Percentiles rank a stretch among this genome's conserved stretches.
phyloP scores from a whole-genome alignment of 2,797 vertebrate species.

The Mionectes olivaceus region DNA sequence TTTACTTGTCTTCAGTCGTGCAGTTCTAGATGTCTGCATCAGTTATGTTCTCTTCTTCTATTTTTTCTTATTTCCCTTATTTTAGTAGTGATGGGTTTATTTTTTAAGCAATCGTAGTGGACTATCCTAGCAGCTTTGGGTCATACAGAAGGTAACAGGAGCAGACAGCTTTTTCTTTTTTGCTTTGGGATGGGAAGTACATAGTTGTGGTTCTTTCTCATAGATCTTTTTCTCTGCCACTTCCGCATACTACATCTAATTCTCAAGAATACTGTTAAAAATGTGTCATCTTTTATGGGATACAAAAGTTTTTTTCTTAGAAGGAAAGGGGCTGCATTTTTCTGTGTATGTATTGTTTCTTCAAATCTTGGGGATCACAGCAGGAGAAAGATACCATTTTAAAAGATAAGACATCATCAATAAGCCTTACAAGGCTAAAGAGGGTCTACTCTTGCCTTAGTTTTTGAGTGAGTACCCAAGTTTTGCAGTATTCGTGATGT shows the following conservation, averaged over 20 bases:
- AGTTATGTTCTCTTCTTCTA: not conserved
- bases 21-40: not conserved
- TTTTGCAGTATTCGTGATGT: not conserved
- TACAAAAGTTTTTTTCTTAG: not conserved
- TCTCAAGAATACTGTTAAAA: not conserved
- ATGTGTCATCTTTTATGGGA: fast-evolving
- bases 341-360: not conserved
- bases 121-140: not conserved
- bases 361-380: not conserved
- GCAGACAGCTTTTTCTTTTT: not conserved
- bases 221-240: not conserved
- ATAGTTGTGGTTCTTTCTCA: not conserved
- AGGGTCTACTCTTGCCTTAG: not conserved
- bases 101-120: not conserved
- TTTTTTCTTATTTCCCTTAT: not conserved
- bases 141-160: fast-evolving
- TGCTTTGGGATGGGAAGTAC: not conserved
- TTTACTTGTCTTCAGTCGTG: not conserved
- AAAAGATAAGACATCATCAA: not conserved
- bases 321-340: not conserved
- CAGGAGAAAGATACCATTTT: not conserved
- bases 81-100: not conserved
- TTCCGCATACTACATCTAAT: not conserved
- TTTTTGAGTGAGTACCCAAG: not conserved
- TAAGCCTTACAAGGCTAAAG: not conserved